Conservation (phyloP, 2,113 vertebrate genomes). For the Brachyistius frenatus region DNA sequence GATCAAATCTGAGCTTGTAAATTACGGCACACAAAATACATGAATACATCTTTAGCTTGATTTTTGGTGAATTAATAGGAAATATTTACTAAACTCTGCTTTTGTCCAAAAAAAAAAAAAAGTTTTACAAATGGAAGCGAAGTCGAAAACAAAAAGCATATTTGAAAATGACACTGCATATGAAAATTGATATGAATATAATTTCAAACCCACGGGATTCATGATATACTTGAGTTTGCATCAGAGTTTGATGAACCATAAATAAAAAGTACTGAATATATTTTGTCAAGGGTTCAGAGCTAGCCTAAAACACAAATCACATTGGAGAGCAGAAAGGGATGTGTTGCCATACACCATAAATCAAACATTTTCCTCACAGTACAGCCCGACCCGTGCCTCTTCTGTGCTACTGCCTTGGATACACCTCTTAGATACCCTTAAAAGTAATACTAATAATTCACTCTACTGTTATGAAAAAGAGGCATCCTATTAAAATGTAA, state of each 20-base stretch:
- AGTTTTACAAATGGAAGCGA: no score
- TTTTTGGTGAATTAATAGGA: no score
- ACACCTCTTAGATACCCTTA: slow-evolving; percentile 40
- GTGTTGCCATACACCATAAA: slow-evolving; percentile 25
- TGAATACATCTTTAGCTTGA: no score
- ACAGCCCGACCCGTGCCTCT: neutral
- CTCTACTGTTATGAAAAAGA: slow-evolving; percentile 61
- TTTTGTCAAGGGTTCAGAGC: neutral
- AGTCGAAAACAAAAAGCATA: no score
- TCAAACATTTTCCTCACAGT: slow-evolving; percentile 37
- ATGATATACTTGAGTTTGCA: no score
- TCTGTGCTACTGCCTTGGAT: slow-evolving; percentile 38
- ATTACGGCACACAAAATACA: neutral
- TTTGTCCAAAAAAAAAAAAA: no score
- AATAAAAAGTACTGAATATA: neutral
- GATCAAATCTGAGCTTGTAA: neutral
- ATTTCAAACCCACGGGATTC: no score
- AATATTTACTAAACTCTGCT: no score
- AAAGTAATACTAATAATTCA: slow-evolving; percentile 53
- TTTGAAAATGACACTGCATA: no score
- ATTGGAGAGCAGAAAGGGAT: slow-evolving; percentile 11
- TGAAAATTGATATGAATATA: no score
- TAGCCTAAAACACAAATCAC: slow-evolving; percentile 15
- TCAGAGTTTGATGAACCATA: neutral
- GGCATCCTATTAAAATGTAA: slow-evolving; percentile 74